Evolutionary conservation across 2,888 invertebrate species (phyloP), one percentile per base, ranked within the genome.

Genomic region (Tineola bisselliella): DNA sequence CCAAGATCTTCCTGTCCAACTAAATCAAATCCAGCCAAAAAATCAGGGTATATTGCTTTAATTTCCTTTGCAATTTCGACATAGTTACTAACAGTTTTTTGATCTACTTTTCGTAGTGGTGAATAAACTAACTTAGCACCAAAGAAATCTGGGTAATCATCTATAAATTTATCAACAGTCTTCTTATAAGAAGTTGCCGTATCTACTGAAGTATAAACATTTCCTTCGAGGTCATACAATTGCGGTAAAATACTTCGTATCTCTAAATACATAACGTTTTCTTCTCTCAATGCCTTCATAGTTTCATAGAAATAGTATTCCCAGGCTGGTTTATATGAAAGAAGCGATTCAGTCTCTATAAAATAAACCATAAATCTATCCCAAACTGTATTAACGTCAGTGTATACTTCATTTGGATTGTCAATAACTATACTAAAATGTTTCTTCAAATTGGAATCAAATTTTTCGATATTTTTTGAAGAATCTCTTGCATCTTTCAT

Each of bases 1-100:
- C 94, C 93, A 61, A 88, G 77, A 68, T 95, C 94, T 76, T 95
- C 95, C 69, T 93, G 93, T 0, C 94, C 94, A 0, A 94, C 94
- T 62, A 95, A 84, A 81, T 95, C 95, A 65, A 94, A 94, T 11
- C 94, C 95, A 12, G 90, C 91, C n/a, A 94, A 75, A 65, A 93
- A 92, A 62, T 89, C 82, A 0, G 94, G 93, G 68, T 90, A 88
- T 44, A 71, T 70, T 0, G 67, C 70, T 70, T 90, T 86, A n/a
- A 90, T 73, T 65, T 70, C 65, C 62, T 67, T 75, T 0, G 84
- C 81, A n/a, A 66, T 80, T 62, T 71, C 64, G 13, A 91, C 71
- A 67, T 91, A 90, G 0, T 75, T 68, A 0, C 77, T 71, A 0
- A 91, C 70, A 0, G 81, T 78, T 13, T 70, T 66, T 0, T 67